Evolutionary conservation across 2,888 invertebrate species (phyloP).

Genomic region (Chrysolina oricalcia): DNA sequence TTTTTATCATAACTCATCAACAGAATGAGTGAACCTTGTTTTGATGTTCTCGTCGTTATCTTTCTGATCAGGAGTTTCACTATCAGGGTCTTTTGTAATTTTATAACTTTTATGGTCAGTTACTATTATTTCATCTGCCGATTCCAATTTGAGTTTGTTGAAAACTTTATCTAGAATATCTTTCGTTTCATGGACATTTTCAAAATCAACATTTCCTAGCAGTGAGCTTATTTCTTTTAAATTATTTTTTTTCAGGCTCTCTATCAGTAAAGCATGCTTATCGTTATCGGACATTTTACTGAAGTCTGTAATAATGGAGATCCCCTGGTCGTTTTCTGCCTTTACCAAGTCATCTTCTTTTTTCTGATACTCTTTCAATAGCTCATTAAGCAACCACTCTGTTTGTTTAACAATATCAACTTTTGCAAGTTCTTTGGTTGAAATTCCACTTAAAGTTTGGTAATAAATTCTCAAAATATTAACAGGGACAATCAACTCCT

Average conservation of each 20-base stretch:
- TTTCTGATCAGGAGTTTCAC: constrained; percentile 34
- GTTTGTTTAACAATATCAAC: constrained; percentile 65
- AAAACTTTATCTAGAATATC: constrained; percentile 51
- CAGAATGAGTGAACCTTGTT: constrained; percentile 53
- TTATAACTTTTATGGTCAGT: constrained; percentile 48
- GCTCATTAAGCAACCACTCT: constrained; percentile 67
- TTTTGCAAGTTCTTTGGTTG: constrained; percentile 60
- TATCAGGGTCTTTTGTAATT: constrained; percentile 35
- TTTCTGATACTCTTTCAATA: constrained; percentile 60
- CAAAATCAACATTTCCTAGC: constrained; percentile 58
- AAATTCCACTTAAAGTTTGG: constrained; percentile 65
- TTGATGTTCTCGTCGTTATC: constrained; percentile 47
- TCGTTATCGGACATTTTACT: constrained; percentile 58
- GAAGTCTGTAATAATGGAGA: constrained; percentile 37
- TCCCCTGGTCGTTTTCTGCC: constrained; percentile 50
- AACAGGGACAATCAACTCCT: constrained; percentile 66
- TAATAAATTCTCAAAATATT: constrained; percentile 69
- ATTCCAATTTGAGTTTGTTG: constrained; percentile 49
- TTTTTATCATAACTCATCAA: constrained; percentile 58
- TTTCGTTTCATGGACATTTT: constrained; percentile 46
- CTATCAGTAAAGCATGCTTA: constrained; percentile 41
- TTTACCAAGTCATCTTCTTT: constrained; percentile 65
- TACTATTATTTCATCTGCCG: constrained; percentile 55
- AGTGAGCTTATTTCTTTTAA: constrained; percentile 55
- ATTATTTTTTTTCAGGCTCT: constrained; percentile 48